phyloP scores from a whole-genome alignment of 92 coral and sea anemone genomes.

The Isaurus tuberculatus region DNA sequence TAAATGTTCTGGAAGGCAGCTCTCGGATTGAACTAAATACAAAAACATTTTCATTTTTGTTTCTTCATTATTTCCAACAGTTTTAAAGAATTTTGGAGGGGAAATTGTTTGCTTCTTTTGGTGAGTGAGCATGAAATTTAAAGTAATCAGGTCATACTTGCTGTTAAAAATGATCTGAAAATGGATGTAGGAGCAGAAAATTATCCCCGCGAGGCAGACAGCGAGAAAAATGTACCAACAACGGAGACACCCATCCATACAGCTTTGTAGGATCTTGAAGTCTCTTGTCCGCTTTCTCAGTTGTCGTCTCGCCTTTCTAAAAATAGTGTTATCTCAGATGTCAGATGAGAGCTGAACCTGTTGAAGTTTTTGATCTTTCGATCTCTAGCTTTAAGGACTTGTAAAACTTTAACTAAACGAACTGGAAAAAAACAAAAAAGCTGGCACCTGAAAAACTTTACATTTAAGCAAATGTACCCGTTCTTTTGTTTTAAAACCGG shows the following conservation, averaged over 20 bases:
- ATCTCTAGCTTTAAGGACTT: not conserved
- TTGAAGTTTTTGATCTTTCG: not conserved
- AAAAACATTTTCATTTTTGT: constrained; percentile 45
- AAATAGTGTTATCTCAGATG: not conserved
- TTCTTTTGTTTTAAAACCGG: not conserved
- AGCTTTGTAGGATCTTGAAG: not conserved
- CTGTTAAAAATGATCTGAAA: constrained; percentile 21
- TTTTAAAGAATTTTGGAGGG: not conserved
- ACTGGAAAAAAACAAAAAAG: not conserved
- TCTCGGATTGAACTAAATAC: constrained; percentile 84
- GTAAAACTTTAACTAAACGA: not conserved
- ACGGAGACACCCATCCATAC: not conserved
- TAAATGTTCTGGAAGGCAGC: constrained; percentile 75
- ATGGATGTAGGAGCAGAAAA: constrained; percentile 24
- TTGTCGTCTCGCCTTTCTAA: not conserved
- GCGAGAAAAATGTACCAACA: constrained; percentile 17
- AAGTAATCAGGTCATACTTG: constrained; percentile 12
- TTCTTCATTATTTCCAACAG: not conserved
- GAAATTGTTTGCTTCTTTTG: not conserved
- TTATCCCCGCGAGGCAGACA: constrained; percentile 7
- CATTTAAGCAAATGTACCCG: not conserved
- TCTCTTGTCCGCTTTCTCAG: not conserved
- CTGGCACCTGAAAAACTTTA: not conserved
- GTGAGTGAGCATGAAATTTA: constrained; percentile 4
- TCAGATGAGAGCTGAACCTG: not conserved